These are phyloP conservation scores for Cyprinodon variegatus DNA, from an alignment of 2,113 vertebrate species.

Conservation along the genomic window DNA sequence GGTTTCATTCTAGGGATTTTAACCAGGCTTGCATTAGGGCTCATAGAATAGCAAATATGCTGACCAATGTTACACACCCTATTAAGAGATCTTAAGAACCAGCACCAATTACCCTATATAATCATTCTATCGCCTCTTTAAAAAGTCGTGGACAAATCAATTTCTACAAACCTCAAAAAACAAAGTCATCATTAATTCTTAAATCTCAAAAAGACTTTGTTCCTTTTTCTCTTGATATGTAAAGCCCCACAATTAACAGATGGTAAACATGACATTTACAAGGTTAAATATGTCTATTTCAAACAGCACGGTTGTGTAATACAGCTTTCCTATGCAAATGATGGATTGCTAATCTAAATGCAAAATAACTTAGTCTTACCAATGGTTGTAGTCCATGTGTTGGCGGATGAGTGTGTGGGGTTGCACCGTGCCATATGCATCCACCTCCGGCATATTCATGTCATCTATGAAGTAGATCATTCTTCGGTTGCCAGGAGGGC, in stretches of 20 bases:
- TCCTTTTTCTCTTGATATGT: not conserved
- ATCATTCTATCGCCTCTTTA: no score
- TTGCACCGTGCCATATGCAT: conserved; percentile 90
- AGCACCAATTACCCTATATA: no score
- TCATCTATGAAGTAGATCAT: conserved; percentile 95
- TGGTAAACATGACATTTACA: not conserved
- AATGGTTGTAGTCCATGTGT: conserved; percentile 96
- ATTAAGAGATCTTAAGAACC: no score
- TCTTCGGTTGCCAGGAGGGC: conserved; percentile 87
- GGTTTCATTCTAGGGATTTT: no score
- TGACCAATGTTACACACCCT: no score
- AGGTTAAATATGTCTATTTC: not conserved
- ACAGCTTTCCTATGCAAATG: not conserved
- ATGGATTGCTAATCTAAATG: not conserved
- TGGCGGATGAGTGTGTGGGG: conserved; percentile 94
- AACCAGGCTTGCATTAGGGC: no score
- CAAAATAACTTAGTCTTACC: conserved; percentile 71
- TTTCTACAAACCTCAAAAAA: no score
- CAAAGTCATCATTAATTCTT: no score
- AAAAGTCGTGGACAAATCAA: no score
- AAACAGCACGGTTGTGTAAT: not conserved
- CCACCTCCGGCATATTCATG: conserved; percentile 95
- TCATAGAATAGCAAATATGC: no score
- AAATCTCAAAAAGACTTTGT: no score
- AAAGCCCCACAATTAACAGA: not conserved